phyloP scores from a whole-genome alignment of 2,888 invertebrate species.

The Sipha maydis region DNA sequence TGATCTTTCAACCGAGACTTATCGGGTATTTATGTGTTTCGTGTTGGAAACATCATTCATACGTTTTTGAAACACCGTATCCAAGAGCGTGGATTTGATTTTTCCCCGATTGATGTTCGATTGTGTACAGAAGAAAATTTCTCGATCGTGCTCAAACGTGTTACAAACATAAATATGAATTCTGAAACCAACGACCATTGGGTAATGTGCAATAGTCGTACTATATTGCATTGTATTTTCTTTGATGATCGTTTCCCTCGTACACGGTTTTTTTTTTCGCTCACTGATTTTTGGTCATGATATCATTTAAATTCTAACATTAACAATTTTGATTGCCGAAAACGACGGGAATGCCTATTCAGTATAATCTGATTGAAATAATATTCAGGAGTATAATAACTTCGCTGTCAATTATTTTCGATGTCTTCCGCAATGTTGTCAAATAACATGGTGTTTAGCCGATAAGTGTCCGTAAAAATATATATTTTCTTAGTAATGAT shows the following conservation, averaged over 20 bases:
- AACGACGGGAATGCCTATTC: background rate
- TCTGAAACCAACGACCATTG: background rate
- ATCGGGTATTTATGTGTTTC: too few relatives aligned
- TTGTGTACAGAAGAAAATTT: background rate
- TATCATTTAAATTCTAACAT: background rate
- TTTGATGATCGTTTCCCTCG: background rate
- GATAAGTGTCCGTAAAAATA: background rate
- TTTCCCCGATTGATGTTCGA: too few relatives aligned
- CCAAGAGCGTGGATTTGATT: too few relatives aligned
- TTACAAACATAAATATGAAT: background rate
- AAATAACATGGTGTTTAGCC: background rate
- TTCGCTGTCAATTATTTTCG: background rate
- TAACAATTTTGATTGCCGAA: background rate
- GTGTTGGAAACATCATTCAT: too few relatives aligned
- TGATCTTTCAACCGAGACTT: too few relatives aligned
- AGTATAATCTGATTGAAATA: conserved; percentile 3
- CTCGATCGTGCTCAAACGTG: background rate
- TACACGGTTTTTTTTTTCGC: background rate
- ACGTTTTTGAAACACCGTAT: too few relatives aligned
- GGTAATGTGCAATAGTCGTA: background rate
- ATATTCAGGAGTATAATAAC: background rate
- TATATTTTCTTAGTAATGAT: background rate
- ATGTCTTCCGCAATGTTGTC: background rate
- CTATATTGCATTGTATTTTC: background rate
- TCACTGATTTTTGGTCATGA: background rate